Evolutionary conservation across 2,797 vertebrate genomes (phyloP), one percentile per base, ranked within the genome.

Genomic region (Ptychadena robeensis): DNA sequence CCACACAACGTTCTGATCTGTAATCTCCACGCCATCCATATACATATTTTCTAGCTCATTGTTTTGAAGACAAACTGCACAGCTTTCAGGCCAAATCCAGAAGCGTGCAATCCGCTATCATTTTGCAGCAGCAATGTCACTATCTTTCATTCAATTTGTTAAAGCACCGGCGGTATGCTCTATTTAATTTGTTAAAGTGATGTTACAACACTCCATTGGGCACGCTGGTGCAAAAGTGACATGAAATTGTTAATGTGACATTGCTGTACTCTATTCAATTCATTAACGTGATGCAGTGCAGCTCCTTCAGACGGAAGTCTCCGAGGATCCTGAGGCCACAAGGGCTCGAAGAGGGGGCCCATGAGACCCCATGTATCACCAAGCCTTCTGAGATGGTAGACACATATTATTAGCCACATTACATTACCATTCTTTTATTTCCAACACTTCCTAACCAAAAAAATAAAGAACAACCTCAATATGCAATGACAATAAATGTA

Each of bases 121-220:
- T n/a, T 57, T 34, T n/a, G 35, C 48, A 9, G 14, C 38, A 25
- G 74, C 81, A 83, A 83, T 83, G 81, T 78, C 81, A 78, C 74
- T 11, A 72, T 78, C 40, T 59, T 72, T 83, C 81, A 83, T 78
- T 66, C 81, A 83, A 83, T 83, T 83, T 83, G 74, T 72, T 65
- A 64, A 57, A 72, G 81, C 81, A 63, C 74, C 74, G 81, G 67
- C 65, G 81, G 67, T 78, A 72, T 72, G 81, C 81, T 71, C 81
- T 37, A 83, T 83, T 83, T 83, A 72, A 83, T 83, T 83, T 83
- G 74, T 68, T 83, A 78, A 83, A 83, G 81, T 83, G 81, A 83
- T 83, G 81, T 78, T 72, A 61, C 74, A 37, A 66, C 31, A 68
- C 81, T 72, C 53, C 74, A 78, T 72, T 83, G 81, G 38, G 30